Percentiles rank a stretch among this genome's conserved stretches.
phyloP scores from a whole-genome alignment of 2,113 vertebrate genomes.

The Phalacrocorax carbo region DNA sequence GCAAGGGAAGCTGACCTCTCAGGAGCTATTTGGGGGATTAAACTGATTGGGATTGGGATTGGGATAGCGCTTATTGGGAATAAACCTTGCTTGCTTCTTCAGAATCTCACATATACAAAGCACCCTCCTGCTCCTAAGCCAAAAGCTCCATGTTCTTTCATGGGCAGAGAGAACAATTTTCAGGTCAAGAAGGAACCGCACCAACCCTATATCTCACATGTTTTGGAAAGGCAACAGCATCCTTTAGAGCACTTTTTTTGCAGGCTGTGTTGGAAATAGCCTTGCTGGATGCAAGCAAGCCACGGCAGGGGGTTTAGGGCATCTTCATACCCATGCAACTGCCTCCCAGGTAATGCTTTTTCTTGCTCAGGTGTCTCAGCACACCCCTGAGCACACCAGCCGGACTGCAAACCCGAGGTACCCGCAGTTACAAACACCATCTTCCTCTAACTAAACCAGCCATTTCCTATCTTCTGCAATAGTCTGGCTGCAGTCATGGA shows the following conservation, averaged over 20 bases:
- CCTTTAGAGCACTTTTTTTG: background rate
- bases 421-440: accelerated
- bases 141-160: background rate
- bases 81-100: background rate
- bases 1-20: background rate
- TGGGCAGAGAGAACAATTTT: background rate
- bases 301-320: background rate
- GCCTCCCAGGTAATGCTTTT: background rate
- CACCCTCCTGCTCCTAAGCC: background rate
- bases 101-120: accelerated
- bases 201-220: accelerated
- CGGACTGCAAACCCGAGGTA: background rate
- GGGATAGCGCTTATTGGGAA: background rate
- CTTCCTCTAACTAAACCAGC: background rate
- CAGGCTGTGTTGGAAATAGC: background rate
- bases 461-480: background rate
- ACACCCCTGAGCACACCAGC: background rate
- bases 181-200: background rate
- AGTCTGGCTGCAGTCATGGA: background rate
- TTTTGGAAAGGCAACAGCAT: background rate
- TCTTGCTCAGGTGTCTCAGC: background rate
- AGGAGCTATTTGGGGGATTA: background rate
- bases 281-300: background rate
- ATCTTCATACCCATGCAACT: background rate
- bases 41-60: background rate